Evolutionary conservation across 2,113 vertebrate species (phyloP).

Genomic region (Isurus oxyrinchus): DNA sequence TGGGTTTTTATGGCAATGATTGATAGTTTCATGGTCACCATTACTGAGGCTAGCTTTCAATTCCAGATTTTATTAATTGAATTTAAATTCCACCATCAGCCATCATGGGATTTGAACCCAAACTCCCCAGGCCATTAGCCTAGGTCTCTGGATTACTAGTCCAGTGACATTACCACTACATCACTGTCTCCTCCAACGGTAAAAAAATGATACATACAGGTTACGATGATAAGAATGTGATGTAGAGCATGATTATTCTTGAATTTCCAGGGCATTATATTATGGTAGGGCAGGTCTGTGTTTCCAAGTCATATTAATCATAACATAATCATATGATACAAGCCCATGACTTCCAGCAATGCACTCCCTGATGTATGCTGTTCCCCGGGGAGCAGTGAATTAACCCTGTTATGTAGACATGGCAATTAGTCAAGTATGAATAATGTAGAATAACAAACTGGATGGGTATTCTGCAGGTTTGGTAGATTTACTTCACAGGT

Average conservation of each 20-base stretch:
- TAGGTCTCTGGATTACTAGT: too few relatives aligned
- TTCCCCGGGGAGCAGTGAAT: not conserved
- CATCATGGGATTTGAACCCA: too few relatives aligned
- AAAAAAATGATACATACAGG: not conserved
- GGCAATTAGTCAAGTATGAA: not conserved
- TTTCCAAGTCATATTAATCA: not conserved
- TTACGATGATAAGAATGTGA: not conserved
- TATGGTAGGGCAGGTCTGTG: not conserved
- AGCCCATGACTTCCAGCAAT: not conserved
- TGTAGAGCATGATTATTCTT: not conserved
- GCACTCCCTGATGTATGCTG: not conserved
- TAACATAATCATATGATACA: not conserved
- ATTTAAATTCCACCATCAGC: too few relatives aligned
- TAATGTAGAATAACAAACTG: not conserved
- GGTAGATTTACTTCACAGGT: not conserved
- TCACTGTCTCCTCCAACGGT: too few relatives aligned
- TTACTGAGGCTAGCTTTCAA: too few relatives aligned
- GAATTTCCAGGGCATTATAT: not conserved
- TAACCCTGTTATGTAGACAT: not conserved
- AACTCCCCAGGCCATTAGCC: too few relatives aligned
- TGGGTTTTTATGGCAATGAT: too few relatives aligned
- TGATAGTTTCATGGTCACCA: too few relatives aligned
- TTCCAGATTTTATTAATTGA: too few relatives aligned
- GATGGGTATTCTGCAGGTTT: not conserved
- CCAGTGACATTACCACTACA: too few relatives aligned